Evolutionary conservation across 1,140 invertebrate species (phyloP).

Genomic region (Limonius californicus): DNA sequence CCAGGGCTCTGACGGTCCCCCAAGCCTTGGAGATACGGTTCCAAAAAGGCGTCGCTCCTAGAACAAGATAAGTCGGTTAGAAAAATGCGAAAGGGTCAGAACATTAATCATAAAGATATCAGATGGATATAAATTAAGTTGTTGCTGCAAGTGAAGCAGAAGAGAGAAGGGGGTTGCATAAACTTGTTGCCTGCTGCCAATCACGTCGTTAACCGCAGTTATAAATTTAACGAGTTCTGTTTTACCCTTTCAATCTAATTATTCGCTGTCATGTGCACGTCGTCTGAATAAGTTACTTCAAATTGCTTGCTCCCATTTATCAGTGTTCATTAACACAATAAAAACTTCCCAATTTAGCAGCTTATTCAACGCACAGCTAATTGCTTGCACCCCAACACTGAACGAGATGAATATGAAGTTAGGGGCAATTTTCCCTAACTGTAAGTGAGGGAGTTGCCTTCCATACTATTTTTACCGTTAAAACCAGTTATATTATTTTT

Average conservation of each 20-base stretch:
- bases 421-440: too few species aligned
- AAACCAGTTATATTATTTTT: too few species aligned
- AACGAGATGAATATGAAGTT: too few species aligned
- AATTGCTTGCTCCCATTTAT: too few species aligned
- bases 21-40: conserved; percentile 41
- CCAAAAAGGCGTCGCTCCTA: conserved; percentile 44
- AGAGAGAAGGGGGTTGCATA: neutral
- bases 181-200: neutral
- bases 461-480: too few species aligned
- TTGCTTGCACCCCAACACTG: too few species aligned
- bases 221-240: neutral
- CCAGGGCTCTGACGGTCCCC: conserved; percentile 38
- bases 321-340: too few species aligned
- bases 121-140: neutral
- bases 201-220: neutral
- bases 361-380: too few species aligned
- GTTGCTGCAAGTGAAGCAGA: neutral
- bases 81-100: too few species aligned
- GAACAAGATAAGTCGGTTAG: conserved; percentile 26
- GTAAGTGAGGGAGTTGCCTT: too few species aligned
- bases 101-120: neutral
- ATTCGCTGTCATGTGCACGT: neutral
- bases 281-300: neutral
- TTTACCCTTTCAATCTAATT: neutral
- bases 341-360: too few species aligned